Base-by-base conservation (phyloP, 2,888 invertebrate genomes). In the Alloscopus bannaensis region DNA sequence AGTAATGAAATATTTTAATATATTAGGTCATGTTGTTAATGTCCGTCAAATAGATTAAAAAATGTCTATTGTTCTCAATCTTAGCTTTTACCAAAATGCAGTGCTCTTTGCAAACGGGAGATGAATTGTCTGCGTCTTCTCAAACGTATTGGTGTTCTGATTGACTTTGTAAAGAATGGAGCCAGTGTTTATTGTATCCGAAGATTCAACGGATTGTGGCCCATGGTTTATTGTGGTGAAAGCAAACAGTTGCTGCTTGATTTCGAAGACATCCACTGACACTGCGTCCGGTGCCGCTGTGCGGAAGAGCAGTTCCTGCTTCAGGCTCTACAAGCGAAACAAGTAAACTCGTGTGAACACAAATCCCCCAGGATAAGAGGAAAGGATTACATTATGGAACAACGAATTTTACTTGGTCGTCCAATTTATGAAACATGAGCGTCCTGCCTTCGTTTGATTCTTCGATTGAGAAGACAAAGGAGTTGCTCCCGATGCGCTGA, bases 41-140 rank as follows among this genome's bases (percentile, higher is more conserved):
- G 11, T 26, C 55, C 40, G 24, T 8, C n/a, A 36, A 42, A 65
- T 6, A 13, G 18, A 6, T 22, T 22, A 16, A 3, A 52, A 52
- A 52, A 65, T 4, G 4, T 36, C 22, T 36, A 31, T 36, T 29
- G 8, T 29, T n/a, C n/a, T n/a, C n/a, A n/a, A n/a, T n/a, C n/a
- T n/a, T n/a, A n/a, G n/a, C n/a, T n/a, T 81, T 83, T 87, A 88
- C 89, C 89, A 89, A 82, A 89, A 85, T 20, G 83, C 80, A 36
- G 88, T 86, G 84, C 88, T 88, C 40, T 82, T 86, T 22, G 88
- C 87, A 82, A 85, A 86, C 16, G 86, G 82, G 13, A 87, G 86
- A 57, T 88, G 86, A 24, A 89, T 85, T 18, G 84, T 87, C 82
- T 89, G 89, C 20, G 88, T 85, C 80, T 85, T 86, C 22, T 84